Conservation (phyloP, 1,140 invertebrate genomes). For the Pogonomyrmex barbatus region DNA sequence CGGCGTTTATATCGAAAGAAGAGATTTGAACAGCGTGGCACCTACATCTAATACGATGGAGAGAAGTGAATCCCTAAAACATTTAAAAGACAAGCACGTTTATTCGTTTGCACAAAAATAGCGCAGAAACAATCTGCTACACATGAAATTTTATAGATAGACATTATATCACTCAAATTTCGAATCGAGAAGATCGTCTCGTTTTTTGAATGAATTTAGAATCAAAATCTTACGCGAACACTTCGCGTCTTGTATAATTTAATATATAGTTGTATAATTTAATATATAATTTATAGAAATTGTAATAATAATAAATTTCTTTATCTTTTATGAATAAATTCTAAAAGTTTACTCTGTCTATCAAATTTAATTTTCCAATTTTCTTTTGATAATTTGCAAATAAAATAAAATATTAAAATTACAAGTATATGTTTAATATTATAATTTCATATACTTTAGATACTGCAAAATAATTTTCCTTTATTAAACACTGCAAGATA, state of each 20-base stretch:
- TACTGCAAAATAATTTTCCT: background rate
- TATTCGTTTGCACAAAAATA: slow-evolving; percentile 12
- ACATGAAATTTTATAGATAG: slow-evolving; percentile 8
- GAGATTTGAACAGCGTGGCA: background rate
- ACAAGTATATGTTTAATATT: background rate
- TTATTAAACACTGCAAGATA: background rate
- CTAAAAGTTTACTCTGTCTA: background rate
- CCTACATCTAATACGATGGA: slow-evolving; percentile 43
- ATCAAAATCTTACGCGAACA: background rate
- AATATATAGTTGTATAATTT: background rate
- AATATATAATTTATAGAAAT: background rate
- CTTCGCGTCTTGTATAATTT: background rate
- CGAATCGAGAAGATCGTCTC: background rate
- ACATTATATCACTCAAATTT: background rate
- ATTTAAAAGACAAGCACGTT: slow-evolving; percentile 18
- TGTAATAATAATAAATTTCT: background rate
- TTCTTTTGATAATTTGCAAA: background rate
- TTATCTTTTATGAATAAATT: background rate
- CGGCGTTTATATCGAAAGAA: background rate
- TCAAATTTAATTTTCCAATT: background rate
- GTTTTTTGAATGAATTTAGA: background rate
- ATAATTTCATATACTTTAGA: background rate
- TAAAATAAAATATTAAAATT: too few relatives aligned
- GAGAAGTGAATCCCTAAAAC: slow-evolving; percentile 28
- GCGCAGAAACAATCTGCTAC: slow-evolving; percentile 1